Base-by-base conservation (phyloP, 2,113 vertebrate species). In the Plotosus lineatus region DNA sequence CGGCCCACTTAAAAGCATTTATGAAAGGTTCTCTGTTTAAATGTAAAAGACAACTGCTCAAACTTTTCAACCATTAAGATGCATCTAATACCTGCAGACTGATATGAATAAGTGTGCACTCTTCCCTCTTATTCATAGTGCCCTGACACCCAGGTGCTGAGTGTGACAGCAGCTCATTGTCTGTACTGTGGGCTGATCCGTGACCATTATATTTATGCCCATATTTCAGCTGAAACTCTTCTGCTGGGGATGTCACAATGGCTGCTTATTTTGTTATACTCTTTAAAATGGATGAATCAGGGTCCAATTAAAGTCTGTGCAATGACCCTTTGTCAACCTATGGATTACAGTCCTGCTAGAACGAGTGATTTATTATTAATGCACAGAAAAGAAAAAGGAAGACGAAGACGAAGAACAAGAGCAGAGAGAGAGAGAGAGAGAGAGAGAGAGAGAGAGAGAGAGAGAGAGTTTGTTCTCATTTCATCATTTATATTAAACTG, bases 11-110 rank as follows among this genome's bases (percentile, higher is more conserved):
- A 38, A 58, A 53, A 42, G 50, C 19, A 71, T 44, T 69, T 38
- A 71, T 79, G 12, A 79, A 72, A 58, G 66, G 17, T 71, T 79
- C 6, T 23, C 51, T 58, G 6, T 38, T 60, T 60, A 72, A 80
- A 14, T 46, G 66, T 66, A 79, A 44, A 11, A 44, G 42, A 60
- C 26, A 40, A 58, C 58, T 71, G 60, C 21, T 60, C 17, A 56
- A 23, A 28, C 28, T 44, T 69, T 69, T 69, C 17, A 69, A 56
- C 46, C 26, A 4, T 58, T 73, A 11, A 36, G 23, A 31, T 5
- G 31, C 26, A 33, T 33, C 50, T 60, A 50, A 72, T 19, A 19
- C 40, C 12, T 72, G 42, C 31, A 73, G 26, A 48, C 21, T 73
- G 42, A 56, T 36, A 33, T 68, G n/a, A 0, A 78, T 51, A 46